Evolutionary conservation across 2,113 vertebrate genomes (phyloP).

Genomic region (Marmota monax): DNA sequence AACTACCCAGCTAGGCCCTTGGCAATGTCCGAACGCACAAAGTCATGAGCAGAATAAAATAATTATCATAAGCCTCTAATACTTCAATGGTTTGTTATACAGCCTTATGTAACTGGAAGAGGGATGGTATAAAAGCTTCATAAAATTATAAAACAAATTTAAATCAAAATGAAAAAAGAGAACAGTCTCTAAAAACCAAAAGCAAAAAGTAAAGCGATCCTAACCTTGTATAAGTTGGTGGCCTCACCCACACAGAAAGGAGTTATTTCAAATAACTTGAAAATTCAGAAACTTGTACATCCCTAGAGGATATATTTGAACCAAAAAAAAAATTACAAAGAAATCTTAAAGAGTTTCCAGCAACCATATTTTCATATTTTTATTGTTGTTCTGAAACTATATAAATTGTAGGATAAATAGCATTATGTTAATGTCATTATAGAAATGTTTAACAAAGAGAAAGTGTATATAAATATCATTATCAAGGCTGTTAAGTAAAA

Average conservation of each 20-base stretch:
- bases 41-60: not conserved
- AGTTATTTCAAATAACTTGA: slow-evolving; percentile 18
- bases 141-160: not conserved
- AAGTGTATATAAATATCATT: no score
- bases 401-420: not conserved
- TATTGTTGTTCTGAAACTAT: not conserved
- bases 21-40: not conserved
- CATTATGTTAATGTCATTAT: not conserved
- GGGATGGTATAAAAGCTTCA: not conserved
- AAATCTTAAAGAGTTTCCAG: not conserved
- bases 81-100: not conserved
- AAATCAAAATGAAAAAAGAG: not conserved
- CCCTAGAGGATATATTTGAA: not conserved
- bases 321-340: slow-evolving; percentile 12
- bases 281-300: not conserved
- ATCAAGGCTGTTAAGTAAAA: slow-evolving; percentile 11
- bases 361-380: not conserved
- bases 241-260: not conserved
- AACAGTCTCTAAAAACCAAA: not conserved
- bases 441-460: not conserved
- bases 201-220: not conserved
- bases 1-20: not conserved
- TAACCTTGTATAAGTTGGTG: not conserved
- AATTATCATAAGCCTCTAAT: not conserved
- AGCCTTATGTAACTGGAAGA: not conserved